Evolutionary conservation across 2,113 vertebrate species (phyloP), one percentile per base, ranked within the genome.

Genomic region (Eulemur macaco): DNA sequence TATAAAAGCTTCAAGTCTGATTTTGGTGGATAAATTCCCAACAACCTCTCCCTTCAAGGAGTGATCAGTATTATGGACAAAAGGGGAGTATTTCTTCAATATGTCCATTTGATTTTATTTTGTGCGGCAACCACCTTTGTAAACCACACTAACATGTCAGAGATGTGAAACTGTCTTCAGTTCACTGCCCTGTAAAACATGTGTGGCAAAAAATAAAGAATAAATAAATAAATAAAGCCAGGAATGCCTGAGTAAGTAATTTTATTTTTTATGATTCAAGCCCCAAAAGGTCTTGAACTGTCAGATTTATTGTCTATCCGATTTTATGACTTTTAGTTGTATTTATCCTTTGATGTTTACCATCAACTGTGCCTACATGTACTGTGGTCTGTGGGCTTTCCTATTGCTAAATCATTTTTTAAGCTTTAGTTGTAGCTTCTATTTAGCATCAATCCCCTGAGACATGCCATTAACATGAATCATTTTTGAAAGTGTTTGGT

Each of bases 391-490:
- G 98, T 95, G 96, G 97, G 95, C 91, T 98, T 98, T 98, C 97
- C 95, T 97, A 98, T 97, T 98, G 98, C 98, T 98, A 98, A 98
- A 98, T 99, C 98, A 99, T 98, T 98, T 98, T 98, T 99, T 98
- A 98, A 99, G 98, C 98, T 98, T 98, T 98, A 98, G 97, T 98
- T 96, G 97, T 98, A 98, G 98, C 98, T 98, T 98, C 98, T 98
- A 97, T 98, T 99, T 98, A 98, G 77, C 98, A 99, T 98, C 98
- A 98, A 98, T 99, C 98, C 98, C 98, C 96, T 1, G 97, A 98
- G 99, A 98, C 96, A 83, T 68, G 96, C 98, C 96, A 99, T 99
- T 99, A 99, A 98, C 98, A 98, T 99, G 99, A 99, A 99, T 99
- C 98, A 98, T 98, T 98, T 98, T 97, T 98, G 98, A 98, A 98